phyloP scores from a whole-genome alignment of 2,888 invertebrate species.

The Parnassius orleans region DNA sequence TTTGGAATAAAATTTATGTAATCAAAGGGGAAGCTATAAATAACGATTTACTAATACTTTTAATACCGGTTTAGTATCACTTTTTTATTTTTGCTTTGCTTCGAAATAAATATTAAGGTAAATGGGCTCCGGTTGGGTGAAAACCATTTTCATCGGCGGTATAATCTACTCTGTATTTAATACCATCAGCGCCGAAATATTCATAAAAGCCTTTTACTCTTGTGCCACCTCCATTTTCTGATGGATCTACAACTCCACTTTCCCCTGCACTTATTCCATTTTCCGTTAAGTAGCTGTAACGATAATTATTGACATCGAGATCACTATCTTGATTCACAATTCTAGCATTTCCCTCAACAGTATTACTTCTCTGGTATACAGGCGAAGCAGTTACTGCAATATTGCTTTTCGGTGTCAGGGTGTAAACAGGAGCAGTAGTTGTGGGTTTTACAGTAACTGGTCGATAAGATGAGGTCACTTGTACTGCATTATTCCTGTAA shows the following conservation, averaged over 20 bases:
- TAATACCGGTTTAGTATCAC: background rate
- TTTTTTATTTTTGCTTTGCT: slow-evolving; percentile 19
- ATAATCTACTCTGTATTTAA: slow-evolving; percentile 80
- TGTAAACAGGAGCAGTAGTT: slow-evolving; percentile 26
- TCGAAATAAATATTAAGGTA: slow-evolving; percentile 45
- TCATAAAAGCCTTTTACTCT: slow-evolving; percentile 84
- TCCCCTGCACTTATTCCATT: slow-evolving; percentile 85
- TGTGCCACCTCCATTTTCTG: slow-evolving; percentile 77
- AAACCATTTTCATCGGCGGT: slow-evolving; percentile 83
- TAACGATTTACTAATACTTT: slow-evolving; percentile 13
- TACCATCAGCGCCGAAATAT: slow-evolving; percentile 84
- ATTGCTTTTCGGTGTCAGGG: slow-evolving; percentile 2
- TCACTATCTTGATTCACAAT: slow-evolving; percentile 78
- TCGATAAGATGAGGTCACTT: slow-evolving; percentile 46
- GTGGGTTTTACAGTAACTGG: slow-evolving; percentile 41
- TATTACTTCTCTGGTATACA: slow-evolving; percentile 29
- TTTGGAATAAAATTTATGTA: too few relatives aligned
- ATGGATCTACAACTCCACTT: slow-evolving; percentile 79
- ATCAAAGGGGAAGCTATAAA: background rate
- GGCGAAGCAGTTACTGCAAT: slow-evolving; percentile 26
- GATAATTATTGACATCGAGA: slow-evolving; percentile 77
- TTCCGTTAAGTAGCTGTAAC: slow-evolving; percentile 82
- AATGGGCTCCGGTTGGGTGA: slow-evolving; percentile 77
- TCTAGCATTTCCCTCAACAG: slow-evolving; percentile 71
- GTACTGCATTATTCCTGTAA: slow-evolving; percentile 40